Evolutionary conservation across 2,888 invertebrate genomes (phyloP).

Genomic region (Dryococelus australis): DNA sequence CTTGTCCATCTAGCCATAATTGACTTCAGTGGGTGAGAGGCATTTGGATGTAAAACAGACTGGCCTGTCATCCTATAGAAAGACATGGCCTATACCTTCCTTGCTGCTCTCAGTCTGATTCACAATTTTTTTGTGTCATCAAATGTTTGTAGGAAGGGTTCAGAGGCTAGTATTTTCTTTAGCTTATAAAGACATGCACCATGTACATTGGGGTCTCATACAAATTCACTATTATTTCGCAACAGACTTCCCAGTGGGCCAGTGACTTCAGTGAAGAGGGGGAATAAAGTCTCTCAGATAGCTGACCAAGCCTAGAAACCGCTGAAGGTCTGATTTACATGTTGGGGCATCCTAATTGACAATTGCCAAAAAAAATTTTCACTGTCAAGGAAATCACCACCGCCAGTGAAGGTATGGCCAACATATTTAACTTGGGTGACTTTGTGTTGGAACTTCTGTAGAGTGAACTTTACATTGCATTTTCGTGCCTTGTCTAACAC

Average conservation of each 20-base stretch:
- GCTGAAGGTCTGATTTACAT: neutral
- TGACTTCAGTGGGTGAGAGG: too few relatives aligned
- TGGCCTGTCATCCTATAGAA: neutral
- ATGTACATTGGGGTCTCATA: neutral
- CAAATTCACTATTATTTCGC: too few relatives aligned
- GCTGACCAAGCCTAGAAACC: neutral
- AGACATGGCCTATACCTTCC: neutral
- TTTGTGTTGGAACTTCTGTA: neutral
- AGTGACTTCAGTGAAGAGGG: neutral
- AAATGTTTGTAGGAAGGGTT: neutral
- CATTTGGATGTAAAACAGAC: too few relatives aligned
- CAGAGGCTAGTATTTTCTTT: neutral
- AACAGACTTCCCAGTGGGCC: slow-evolving; percentile 1
- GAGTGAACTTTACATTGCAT: neutral
- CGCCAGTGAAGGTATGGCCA: neutral
- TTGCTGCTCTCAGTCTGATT: neutral
- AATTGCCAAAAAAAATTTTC: neutral
- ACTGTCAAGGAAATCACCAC: neutral
- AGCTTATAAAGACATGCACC: neutral
- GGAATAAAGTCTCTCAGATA: slow-evolving; percentile 3
- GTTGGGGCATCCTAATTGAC: neutral
- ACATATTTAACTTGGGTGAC: neutral
- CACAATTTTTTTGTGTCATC: neutral
- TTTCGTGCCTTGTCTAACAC: neutral
- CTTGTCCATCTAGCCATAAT: too few relatives aligned